Conservation (phyloP, 2,113 vertebrate genomes). For the Hemichromis elongatus region DNA sequence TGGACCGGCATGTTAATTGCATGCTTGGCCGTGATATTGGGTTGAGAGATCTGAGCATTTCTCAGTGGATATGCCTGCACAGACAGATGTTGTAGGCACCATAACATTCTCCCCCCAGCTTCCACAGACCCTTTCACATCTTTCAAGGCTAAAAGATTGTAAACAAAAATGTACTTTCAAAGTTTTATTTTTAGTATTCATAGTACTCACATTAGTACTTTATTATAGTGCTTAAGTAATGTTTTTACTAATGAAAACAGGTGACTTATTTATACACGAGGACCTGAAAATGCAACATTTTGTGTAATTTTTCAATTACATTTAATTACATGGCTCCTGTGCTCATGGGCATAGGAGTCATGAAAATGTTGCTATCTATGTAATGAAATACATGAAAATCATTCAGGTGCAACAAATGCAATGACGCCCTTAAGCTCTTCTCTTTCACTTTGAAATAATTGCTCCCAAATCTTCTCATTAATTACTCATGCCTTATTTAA, state of each 20-base stretch:
- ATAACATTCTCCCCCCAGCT: neutral
- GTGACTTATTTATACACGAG: neutral
- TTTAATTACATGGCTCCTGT: neutral
- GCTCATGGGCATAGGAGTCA: neutral
- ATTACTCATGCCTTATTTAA: neutral
- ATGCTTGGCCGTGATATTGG: neutral
- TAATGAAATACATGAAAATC: neutral
- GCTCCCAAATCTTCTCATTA: neutral
- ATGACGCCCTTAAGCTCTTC: neutral
- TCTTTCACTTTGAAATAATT: neutral
- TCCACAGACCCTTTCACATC: neutral
- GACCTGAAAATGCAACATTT: neutral
- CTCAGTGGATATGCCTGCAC: neutral
- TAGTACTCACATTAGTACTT: neutral
- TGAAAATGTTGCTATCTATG: neutral
- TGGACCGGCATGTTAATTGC: neutral
- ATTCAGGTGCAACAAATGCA: neutral
- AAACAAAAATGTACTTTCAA: neutral
- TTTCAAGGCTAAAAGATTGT: neutral
- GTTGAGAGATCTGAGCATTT: neutral
- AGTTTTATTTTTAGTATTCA: neutral
- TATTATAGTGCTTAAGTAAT: neutral
- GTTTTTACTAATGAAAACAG: neutral
- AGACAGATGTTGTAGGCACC: neutral
- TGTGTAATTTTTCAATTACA: neutral